Evolutionary conservation across 2,797 vertebrate species (phyloP), one percentile per base, ranked within the genome.

Genomic region (Dryobates pubescens): DNA sequence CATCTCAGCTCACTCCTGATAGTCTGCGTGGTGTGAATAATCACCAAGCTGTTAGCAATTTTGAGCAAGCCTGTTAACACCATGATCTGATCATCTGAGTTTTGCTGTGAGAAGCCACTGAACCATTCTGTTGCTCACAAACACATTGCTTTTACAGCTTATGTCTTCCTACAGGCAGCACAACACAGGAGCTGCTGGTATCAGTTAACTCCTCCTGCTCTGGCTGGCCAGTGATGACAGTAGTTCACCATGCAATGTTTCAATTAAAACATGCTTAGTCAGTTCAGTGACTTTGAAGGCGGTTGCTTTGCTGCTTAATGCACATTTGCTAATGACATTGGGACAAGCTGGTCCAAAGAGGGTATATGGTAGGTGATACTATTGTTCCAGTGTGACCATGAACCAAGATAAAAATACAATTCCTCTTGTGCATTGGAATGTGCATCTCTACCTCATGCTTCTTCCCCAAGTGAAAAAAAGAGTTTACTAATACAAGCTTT

Each of bases 31-130:
- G 71, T 65, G 80, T 91, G 89, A 92, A 84, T 84, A 88, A 88
- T 74, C 1, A 0, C 63, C 77, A 88, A 72, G 78, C 93, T 95
- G 93, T 89, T 94, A 64, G 63, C 82, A 93, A 86, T 96, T 95
- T 82, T 69, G 71, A 86, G 74, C 47, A 51, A 80, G 51, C 47
- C 82, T 88, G 30, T 91, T 92, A 89, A 68, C 82, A 79, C 85
- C 47, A 6, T 11, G 51, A 64, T 62, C 41, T 57, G 67, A 78
- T 83, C 71, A 89, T 68, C 80, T 77, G 77, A 74, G 74, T 19
- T 93, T 71, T 20, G 17, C 82, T 79, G 85, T 58, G 54, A 58
- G 58, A 65, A 0, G 0, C 57, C 0, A 0, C 49, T 23, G 65
- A 88, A 58, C 54, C 4, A 0, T 41, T 68, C 64, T 54, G 36